Base-by-base conservation (phyloP, 2,888 invertebrate species). In the Cacoxenus indagator region DNA sequence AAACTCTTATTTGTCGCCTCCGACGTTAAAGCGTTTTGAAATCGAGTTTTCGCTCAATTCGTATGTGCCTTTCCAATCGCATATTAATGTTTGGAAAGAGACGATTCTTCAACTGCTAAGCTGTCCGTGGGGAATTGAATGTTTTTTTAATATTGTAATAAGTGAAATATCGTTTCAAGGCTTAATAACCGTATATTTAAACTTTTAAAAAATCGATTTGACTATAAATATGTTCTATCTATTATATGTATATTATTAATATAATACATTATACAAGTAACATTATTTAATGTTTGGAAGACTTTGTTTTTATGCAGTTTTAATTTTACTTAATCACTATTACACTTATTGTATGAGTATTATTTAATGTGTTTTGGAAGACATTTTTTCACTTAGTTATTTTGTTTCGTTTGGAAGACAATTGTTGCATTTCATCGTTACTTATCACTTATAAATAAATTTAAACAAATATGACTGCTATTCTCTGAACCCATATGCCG, bases 311-410 rank as follows among this genome's bases (percentile, higher is more conserved):
- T 26, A 57, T n/a, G 24, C 59, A 59, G 57, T 46, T 45, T 64
- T 66, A 37, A 11, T 27, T 57, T 29, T 59, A 66, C 68, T 65
- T 73, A 67, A 70, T 71, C 45, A 70, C 57, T 70, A 78, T 78
- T 81, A 77, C 51, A 71, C 69, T 70, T 61, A 55, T 48, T 61
- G n/a, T n/a, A 48, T 72, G 4, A 55, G 9, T 68, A 69, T 70
- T 73, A 68, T 74, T 76, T 72, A 69, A 78, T 74, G 78, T 79
- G 78, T 79, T 79, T 82, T 84, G 83, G 84, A 86, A 85, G 84
- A 85, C 84, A 70, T 75, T 67, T 73, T 78, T 76, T 76, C 76
- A 79, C 83, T 77, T 61, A 78, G 67, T 78, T 80, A 79, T 78
- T 68, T 75, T 75, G 72, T 75, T 70, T 75, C 75, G 71, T 75